Evolutionary conservation across 2,797 vertebrate genomes (phyloP), one percentile per base, ranked within the genome.

Genomic region (Aplochiton taeniatus): DNA sequence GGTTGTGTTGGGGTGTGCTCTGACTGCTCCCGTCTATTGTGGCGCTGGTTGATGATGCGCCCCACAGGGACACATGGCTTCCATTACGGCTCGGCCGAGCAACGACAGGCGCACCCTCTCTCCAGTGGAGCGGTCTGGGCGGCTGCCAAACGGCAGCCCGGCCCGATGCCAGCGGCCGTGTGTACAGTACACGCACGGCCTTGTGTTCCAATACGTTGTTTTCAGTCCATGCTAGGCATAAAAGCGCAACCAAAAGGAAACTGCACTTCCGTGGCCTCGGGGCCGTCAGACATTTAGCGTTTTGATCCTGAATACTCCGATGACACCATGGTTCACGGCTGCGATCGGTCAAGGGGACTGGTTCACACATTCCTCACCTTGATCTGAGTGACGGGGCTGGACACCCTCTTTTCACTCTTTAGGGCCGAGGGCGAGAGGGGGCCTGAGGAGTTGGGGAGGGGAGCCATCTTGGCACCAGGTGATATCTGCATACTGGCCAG

Each of bases 401-500:
- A 92, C 74, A 92, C 91, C 90, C 93, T 92, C 89, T 96, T 97
- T 85, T 97, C 96, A 65, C 89, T 94, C 92, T 97, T 96, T 86
- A 95, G 90, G 76, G 91, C 87, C 58, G 94, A 94, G 72, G 96
- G 95, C 65, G 96, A 98, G 58, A 95, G 91, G 50, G 95, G 87
- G 65, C 94, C 90, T 57, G 95, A 91, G 1, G 94, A 84, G 89
- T 94, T 95, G 73, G 93, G 83, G 95, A 94, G 93, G 58, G 95
- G 89, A 67, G 93, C 89, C 93, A 96, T 96, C 91, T 97, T 97
- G 91, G 94, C 92, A 87, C 94, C 95, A 68, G 95, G 96, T 67
- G 96, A 98, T 87, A 96, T 92, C 90, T 97, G 96, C 96, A 97
- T 96, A 91, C 93, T 95, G 83, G 96, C 96, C 87, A 98, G 91